Base-by-base conservation (phyloP, 1,140 invertebrate species). In the Drosophila auraria region DNA sequence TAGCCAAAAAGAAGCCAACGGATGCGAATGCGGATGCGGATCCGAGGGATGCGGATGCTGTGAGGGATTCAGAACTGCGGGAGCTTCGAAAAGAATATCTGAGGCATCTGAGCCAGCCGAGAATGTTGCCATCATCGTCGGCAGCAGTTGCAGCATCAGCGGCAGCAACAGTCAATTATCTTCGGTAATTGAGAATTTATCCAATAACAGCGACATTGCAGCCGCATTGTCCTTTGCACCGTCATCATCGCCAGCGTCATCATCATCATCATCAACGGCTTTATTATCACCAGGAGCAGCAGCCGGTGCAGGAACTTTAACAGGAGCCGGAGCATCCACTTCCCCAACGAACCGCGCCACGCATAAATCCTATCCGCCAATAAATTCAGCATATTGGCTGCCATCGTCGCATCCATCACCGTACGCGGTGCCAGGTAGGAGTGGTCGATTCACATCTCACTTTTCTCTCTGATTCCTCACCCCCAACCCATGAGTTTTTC, bases 331-430 rank as follows among this genome's bases (percentile, higher is more conserved):
- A n/a, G 40, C 36, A 30, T 58, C 62, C 30, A 42, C 66, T 25
- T 44, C 68, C 20, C 47, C 68, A 72, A 25, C 78, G 27, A 51
- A 58, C 51, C 80, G 68, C 75, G 72, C 86, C 69, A 74, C 87
- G 80, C 86, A 91, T 87, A 92, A 92, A 83, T 94, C 94, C 90
- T 97, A 96, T 94, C 96, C 96, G 82, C 94, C 96, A 73, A 97
- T 97, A 94, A 96, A 95, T 93, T 95, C 96, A 89, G 95, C 96
- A 89, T 97, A 97, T 93, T 97, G 96, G 96, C 95, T 96, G 83
- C 96, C 96, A 71, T 95, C 96, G 80, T 94, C 95, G 59, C 95
- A 95, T 93, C 95, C 95, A 81, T 95, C 95, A 80, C 96, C 96
- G 82, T 96, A 97, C 93, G 94, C 96, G 80, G 94, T 96, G 90